A percentile compares a stretch with the other conserved stretches of the same genome.
Conservation (phyloP, 2,797 vertebrate species). For the Otolemur crassicaudatus region DNA sequence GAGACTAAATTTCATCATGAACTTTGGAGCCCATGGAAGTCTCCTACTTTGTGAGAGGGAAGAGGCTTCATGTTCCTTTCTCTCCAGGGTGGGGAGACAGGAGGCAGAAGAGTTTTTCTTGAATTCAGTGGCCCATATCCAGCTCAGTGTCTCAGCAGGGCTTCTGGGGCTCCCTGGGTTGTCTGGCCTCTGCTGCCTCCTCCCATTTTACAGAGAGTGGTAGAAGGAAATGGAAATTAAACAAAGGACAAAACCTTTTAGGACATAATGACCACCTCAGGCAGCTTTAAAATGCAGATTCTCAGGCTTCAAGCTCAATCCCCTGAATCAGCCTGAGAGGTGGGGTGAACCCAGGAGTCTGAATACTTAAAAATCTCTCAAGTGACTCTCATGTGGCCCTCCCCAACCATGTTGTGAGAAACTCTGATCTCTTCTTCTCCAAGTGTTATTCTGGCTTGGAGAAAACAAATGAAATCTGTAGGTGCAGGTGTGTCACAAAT, state of each 20-base stretch:
- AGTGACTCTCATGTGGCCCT: not conserved
- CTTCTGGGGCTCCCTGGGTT: not conserved
- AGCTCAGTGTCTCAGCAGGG: not conserved
- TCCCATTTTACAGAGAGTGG: not conserved
- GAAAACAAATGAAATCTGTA: conserved; percentile 76
- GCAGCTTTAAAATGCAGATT: not conserved
- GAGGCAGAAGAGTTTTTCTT: not conserved
- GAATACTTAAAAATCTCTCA: conserved; percentile 14
- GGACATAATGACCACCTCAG: not conserved
- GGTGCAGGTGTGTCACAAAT: conserved; percentile 60
- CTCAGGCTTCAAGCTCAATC: not conserved
- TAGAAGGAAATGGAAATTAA: not conserved
- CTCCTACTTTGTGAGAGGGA: not conserved
- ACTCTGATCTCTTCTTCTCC: conserved; percentile 59
- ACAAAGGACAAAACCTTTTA: not conserved
- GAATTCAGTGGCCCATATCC: not conserved
- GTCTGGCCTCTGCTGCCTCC: not conserved
- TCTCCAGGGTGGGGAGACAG: not conserved
- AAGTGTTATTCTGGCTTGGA: conserved; percentile 39
- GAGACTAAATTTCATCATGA: not conserved
- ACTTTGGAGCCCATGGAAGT: not conserved
- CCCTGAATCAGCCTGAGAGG: not conserved
- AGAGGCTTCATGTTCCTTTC: not conserved
- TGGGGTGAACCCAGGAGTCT: not conserved
- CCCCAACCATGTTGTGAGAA: not conserved